Percentiles rank a stretch among this genome's conserved stretches.
These are phyloP conservation scores for Galbula dea DNA, from an alignment of 2,113 vertebrate species.

Conservation along the genomic window DNA sequence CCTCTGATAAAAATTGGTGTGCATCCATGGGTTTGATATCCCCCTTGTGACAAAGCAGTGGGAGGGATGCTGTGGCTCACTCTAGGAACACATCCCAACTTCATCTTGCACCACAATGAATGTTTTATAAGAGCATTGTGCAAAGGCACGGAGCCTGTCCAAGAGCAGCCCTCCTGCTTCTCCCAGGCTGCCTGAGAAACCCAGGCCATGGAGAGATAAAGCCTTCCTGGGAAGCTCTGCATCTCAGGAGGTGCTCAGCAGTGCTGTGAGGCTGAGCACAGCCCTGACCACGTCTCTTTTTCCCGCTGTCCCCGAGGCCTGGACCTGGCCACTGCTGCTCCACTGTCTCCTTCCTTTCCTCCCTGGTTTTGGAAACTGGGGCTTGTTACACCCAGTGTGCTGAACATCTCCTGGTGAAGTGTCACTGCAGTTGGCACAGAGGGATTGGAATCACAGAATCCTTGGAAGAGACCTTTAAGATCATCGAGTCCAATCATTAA, in stretches of 20 bases:
- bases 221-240: conserved; percentile 45
- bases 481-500: no score
- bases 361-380: no score
- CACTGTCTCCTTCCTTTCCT: background rate
- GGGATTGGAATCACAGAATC: no score
- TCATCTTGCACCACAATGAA: background rate
- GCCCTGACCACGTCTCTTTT: conserved; percentile 42
- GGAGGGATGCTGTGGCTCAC: background rate
- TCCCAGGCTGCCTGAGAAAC: background rate
- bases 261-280: conserved; percentile 37
- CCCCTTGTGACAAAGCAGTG: background rate
- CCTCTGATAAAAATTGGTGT: background rate
- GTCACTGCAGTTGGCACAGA: background rate
- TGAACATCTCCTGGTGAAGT: no score
- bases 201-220: conserved; percentile 11
- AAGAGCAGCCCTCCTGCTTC: background rate
- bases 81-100: background rate
- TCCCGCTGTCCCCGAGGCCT: background rate
- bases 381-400: no score
- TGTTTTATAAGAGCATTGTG: conserved; percentile 39
- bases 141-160: background rate
- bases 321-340: no score
- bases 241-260: conserved; percentile 50
- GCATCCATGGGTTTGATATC: background rate
- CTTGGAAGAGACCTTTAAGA: no score